Base-by-base conservation (phyloP, 2,797 vertebrate species). In the Chromis chromis region DNA sequence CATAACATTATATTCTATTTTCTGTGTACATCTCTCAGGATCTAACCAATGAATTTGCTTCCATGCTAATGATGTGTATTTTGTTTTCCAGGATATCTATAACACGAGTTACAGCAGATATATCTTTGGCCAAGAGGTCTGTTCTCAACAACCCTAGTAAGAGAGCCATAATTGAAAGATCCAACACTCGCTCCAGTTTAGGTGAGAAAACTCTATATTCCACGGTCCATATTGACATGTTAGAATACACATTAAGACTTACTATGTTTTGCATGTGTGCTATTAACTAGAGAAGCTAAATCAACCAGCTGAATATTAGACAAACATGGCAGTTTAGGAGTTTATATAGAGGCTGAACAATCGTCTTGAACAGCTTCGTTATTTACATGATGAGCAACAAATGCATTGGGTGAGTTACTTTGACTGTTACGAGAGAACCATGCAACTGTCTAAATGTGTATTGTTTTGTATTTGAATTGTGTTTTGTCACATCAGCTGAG, bases 91-190 rank as follows among this genome's bases (percentile, higher is more conserved):
- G 98, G 94, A 99, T 99, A 96, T 98, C 98, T 55, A 99, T 99
- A 81, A 99, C 98, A 0, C 95, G 97, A 79, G 98, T 99, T 87
- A 99, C 98, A 17, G 98, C 98, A 64, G 98, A 99, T 90, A 99
- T 99, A 87, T 99, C 98, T 71, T 92, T 99, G 83, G 98, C 98
- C 79, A 99, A 99, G 91, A 96, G 98, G 78, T 99, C 98, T 22
- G 98, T 99, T 63, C 96, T 99, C 52, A 99, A 99, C 84, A 99
- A 99, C 92, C 98, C 98, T 66, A 99, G 97, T 93, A 98, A 99
- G 91, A 96, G 97, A 84, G 96, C 97, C 77, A 99, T 99, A 87
- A 98, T 99, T 4, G 98, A 99, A 74, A 92, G 98, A 68, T 99
- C 98, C 42, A 99, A 98, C 91, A 99, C 97, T 61, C 93, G 98